phyloP scores from a whole-genome alignment of 2,888 invertebrate genomes.

The Agonum fuliginosum region DNA sequence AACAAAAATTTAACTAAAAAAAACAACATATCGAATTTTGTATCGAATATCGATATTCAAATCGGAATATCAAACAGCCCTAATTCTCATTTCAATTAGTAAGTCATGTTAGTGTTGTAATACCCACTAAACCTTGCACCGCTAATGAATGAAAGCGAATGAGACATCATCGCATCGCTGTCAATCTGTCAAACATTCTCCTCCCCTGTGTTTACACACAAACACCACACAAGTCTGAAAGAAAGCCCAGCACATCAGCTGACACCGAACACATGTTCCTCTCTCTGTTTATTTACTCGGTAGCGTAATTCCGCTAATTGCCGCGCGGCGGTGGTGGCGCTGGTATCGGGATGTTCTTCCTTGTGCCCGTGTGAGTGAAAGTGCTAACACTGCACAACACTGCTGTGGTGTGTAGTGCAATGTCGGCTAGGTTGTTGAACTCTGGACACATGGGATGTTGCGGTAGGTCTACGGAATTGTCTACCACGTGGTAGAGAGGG shows the following conservation, averaged over 20 bases:
- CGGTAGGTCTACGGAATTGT: no score
- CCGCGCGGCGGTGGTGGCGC: background rate
- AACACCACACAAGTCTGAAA: background rate
- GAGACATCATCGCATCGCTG: no score
- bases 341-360: background rate
- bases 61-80: no score
- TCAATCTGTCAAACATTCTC: background rate
- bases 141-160: no score
- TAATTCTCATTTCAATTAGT: no score
- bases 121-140: no score
- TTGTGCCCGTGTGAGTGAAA: conserved; percentile 22
- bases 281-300: conserved; percentile 2
- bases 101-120: no score
- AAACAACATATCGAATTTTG: no score
- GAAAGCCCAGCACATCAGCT: background rate
- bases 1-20: no score
- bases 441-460: no score
- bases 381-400: conserved; percentile 22
- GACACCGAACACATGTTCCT: background rate
- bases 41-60: no score
- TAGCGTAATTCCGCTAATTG: conserved; percentile 10
- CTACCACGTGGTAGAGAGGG: no score
- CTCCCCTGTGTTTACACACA: background rate
- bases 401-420: background rate
- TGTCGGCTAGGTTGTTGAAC: background rate